phyloP scores from a whole-genome alignment of 2,888 invertebrate species.

The Hybos culiciformis region DNA sequence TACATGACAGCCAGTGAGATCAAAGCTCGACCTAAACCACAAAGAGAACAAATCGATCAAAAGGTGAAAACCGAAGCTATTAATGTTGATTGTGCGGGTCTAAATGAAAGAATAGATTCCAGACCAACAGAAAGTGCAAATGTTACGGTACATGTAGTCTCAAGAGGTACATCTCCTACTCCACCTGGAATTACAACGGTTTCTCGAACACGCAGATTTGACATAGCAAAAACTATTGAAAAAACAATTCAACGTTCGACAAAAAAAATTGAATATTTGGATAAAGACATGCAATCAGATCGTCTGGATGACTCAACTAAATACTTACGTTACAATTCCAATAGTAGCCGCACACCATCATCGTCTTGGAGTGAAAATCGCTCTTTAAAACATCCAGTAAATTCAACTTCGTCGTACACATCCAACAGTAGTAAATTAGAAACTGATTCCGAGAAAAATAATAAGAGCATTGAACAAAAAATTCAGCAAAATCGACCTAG shows the following conservation, averaged over 20 bases:
- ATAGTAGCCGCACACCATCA: slow-evolving; percentile 39
- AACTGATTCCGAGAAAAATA: slow-evolving; percentile 13
- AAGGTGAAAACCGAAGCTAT: slow-evolving; percentile 36
- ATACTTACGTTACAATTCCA: slow-evolving; percentile 46
- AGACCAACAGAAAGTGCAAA: slow-evolving; percentile 10
- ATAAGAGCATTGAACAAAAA: slow-evolving; percentile 17
- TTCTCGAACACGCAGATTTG: slow-evolving; percentile 51
- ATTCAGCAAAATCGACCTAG: slow-evolving; percentile 10
- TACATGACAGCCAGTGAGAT: slow-evolving; percentile 33
- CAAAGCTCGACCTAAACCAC: slow-evolving; percentile 28
- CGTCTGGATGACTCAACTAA: slow-evolving; percentile 54
- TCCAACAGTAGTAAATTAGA: slow-evolving; percentile 16
- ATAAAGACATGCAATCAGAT: slow-evolving; percentile 62
- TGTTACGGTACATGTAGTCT: slow-evolving; percentile 48
- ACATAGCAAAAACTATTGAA: slow-evolving; percentile 58
- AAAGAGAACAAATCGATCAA: slow-evolving; percentile 28
- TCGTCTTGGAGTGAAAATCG: slow-evolving; percentile 32
- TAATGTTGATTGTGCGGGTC: slow-evolving; percentile 17
- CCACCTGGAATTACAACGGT: slow-evolving; percentile 47
- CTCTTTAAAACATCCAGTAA: slow-evolving; percentile 24
- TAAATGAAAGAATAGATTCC: slow-evolving; percentile 13
- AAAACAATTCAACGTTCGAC: slow-evolving; percentile 50
- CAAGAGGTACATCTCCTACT: slow-evolving; percentile 66
- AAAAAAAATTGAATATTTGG: slow-evolving; percentile 43
- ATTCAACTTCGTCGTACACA: slow-evolving; percentile 20